Base-by-base conservation (phyloP, 1,140 invertebrate genomes). In the Aphidius ervi region DNA sequence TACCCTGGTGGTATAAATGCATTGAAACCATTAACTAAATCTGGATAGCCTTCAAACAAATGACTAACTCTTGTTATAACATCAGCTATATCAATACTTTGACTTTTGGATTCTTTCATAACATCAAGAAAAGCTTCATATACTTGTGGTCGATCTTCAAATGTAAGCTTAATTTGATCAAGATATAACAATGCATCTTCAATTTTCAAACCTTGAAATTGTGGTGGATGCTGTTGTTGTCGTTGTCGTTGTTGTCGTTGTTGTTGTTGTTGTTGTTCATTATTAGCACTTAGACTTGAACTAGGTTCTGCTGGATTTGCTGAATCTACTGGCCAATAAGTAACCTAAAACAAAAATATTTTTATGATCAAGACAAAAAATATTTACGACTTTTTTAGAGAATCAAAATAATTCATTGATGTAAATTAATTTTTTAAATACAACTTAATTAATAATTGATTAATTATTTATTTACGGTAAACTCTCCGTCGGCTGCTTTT, bases 111-210 rank as follows among this genome's bases (percentile, higher is more conserved):
- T 79, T 98, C 97, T 82, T 99, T 99, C 98, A 99, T 99, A 67
- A 99, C 99, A 79, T 99, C 98, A 64, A 99, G 81, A 74, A 99
- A 99, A 77, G 99, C 95, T 82, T 98, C 99, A 81, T 99, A 99
- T 8, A 99, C 78, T 82, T 98, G 94, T 9, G 97, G 97, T 72
- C 98, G 94, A 72, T 93, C 91, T 56, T 91, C 92, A 82, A 99
- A 99, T 82, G 97, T 97, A 76, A 88, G 94, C 78, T 99, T 99
- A 49, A 99, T 97, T 82, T 98, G 91, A 83, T 99, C 97, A 46
- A 99, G 82, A 77, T 99, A 99, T 3, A 94, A 96, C 0, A 99
- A 82, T 0, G 98, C 98, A 84, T 99, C 98, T 78, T 99, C 97
- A 1, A 99, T 97, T 81, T 95, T 94, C 16, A 92, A 79, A 52